phyloP scores from a whole-genome alignment of 2,888 invertebrate species.

The Ophioninae sp. region DNA sequence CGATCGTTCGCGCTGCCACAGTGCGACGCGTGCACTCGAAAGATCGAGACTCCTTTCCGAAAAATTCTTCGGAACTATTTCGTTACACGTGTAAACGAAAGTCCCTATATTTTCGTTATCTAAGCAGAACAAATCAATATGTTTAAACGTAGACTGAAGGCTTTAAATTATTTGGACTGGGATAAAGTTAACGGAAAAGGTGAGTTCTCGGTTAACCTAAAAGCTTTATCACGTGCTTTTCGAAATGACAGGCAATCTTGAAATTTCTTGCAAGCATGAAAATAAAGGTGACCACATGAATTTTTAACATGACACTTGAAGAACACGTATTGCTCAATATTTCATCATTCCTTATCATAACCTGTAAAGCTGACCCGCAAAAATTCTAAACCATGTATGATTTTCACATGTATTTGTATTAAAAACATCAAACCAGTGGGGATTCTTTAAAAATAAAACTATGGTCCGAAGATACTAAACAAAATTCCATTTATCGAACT shows the following conservation, averaged over 20 bases:
- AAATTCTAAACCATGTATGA: not conserved
- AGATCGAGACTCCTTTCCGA: not conserved
- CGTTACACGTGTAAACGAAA: constrained; percentile 8
- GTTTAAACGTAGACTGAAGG: constrained; percentile 89
- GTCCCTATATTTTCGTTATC: not conserved
- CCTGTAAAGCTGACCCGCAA: not conserved
- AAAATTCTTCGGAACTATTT: constrained; percentile 7
- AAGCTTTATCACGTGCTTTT: constrained; percentile 5
- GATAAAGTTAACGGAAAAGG: constrained; percentile 88
- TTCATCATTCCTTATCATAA: not conserved
- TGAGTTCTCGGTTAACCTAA: constrained; percentile 78
- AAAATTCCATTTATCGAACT: too few species aligned
- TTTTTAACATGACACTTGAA: not conserved
- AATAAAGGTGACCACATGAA: not conserved
- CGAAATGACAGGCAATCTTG: constrained; percentile 20
- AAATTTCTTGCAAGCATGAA: constrained; percentile 38
- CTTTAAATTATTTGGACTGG: constrained; percentile 89
- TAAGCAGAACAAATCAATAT: constrained; percentile 81
- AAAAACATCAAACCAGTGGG: too few species aligned
- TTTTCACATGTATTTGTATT: too few species aligned
- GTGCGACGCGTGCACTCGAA: not conserved
- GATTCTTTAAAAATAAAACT: too few species aligned
- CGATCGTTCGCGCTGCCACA: not conserved
- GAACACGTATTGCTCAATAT: not conserved
- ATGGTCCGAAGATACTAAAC: too few species aligned